These are phyloP conservation scores for Maccullochella peelii DNA, from an alignment of 2,113 vertebrate species.

Conservation along the genomic window DNA sequence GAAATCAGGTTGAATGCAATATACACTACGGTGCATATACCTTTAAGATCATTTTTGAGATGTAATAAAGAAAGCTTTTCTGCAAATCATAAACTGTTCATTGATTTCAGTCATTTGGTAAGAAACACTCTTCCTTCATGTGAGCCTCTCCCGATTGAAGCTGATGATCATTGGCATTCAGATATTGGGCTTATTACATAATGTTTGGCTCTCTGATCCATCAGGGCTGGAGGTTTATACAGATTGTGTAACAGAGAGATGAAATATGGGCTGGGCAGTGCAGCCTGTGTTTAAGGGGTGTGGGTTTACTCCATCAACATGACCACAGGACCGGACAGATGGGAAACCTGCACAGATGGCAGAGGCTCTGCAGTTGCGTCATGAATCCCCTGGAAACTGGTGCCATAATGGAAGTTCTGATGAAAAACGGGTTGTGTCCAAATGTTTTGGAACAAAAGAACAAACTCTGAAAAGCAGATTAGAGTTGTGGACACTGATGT, in stretches of 20 bases:
- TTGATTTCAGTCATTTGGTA: not conserved
- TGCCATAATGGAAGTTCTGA: not conserved
- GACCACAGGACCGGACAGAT: conserved; percentile 11
- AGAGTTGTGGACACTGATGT: not conserved
- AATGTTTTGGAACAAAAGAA: not conserved
- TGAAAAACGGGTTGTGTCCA: not conserved
- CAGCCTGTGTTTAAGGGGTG: not conserved
- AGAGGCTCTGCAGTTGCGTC: conserved; percentile 28
- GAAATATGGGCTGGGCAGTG: conserved; percentile 15
- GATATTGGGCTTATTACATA: conserved; percentile 1
- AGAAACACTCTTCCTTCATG: not conserved
- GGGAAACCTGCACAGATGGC: conserved; percentile 35
- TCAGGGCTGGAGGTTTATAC: not conserved
- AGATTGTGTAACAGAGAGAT: conserved; percentile 10
- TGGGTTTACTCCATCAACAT: conserved; percentile 18
- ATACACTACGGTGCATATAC: not conserved
- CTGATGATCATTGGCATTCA: not conserved
- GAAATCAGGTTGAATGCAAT: not conserved
- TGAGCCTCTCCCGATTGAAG: not conserved
- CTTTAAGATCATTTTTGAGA: not conserved
- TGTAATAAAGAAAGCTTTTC: not conserved
- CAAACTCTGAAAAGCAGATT: conserved; percentile 7
- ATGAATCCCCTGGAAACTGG: conserved; percentile 9
- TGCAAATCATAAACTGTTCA: not conserved
- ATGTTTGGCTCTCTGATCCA: conserved; percentile 5